These are phyloP conservation scores for Lithosia quadra DNA, from an alignment of 2,888 invertebrate genomes.

Conservation along the genomic window DNA sequence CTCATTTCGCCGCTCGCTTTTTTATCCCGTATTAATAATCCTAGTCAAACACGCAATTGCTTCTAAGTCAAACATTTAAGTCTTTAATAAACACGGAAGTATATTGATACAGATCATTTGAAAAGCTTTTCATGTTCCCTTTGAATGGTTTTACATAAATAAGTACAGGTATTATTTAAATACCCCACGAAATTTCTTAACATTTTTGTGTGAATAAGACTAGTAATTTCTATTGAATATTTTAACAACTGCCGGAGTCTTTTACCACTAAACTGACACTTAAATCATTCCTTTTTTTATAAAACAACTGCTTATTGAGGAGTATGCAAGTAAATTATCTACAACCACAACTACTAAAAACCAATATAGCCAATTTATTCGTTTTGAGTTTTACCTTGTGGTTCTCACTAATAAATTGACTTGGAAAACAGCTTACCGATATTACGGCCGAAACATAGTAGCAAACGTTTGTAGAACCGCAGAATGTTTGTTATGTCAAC, in stretches of 20 bases:
- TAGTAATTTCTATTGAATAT: not conserved
- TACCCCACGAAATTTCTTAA: not conserved
- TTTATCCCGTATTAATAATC: conserved; percentile 73
- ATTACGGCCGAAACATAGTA: conserved; percentile 22
- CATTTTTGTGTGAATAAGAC: not conserved
- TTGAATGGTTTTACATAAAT: not conserved
- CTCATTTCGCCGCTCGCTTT: conserved; percentile 70
- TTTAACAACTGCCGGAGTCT: not conserved
- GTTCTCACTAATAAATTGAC: not conserved
- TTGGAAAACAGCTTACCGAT: not conserved
- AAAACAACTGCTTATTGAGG: no score
- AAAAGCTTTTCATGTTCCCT: conserved; percentile 1
- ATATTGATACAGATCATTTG: conserved; percentile 11
- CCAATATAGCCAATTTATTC: not conserved
- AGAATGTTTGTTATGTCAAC: conserved; percentile 62
- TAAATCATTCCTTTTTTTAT: no score
- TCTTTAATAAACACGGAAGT: conserved; percentile 2
- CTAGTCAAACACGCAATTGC: conserved; percentile 5
- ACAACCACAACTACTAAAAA: not conserved
- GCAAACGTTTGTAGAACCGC: conserved; percentile 44
- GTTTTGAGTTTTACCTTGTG: not conserved
- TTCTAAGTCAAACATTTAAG: conserved; percentile 1
- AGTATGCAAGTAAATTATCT: no score
- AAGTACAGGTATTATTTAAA: not conserved
- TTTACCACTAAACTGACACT: no score